Base-by-base conservation (phyloP, 1,140 invertebrate genomes). In the Chymomyza costata region DNA sequence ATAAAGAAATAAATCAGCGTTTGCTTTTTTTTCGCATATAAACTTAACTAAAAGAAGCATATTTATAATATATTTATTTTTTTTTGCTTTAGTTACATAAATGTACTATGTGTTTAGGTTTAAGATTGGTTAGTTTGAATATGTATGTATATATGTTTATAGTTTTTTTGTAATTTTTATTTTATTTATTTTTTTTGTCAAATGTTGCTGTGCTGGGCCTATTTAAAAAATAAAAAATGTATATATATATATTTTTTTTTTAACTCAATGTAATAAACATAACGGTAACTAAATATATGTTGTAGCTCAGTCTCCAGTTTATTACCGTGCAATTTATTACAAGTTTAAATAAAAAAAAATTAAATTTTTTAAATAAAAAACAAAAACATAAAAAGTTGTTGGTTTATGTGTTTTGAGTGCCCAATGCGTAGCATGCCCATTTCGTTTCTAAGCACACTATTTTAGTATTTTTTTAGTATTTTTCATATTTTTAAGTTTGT, bases 301-400 rank as follows among this genome's bases (percentile, higher is more conserved):
- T 82, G 78, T 82, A 82, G 78, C 80, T 82, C 78, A 82, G 78
- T 82, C 78, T 82, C 78, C 78, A 82, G 71, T 80, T 71, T 73
- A 82, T 82, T 82, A 73, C 64, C 70, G 78, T 58, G 39, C 65
- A 44, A 54, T 70, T 71, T 65, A 76, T 76, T 76, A 65, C 70
- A 76, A 46, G 53, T 62, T n/a, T 32, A 30, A 48, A 63, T 62
- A 37, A 61, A 74, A 56, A 65, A 60, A 65, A 47, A 54, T 40
- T 53, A 54, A 6, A 30, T 30, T 30, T 6, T 30, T 6, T 53
- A 46, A 18, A 45, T 40, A 56, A 18, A 52, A 45, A 38, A 13
- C 15, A 44, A 43, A 73, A 56, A 60, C 56, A 51, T 65, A 14
- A 25, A 14, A 19, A 35, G 28, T 37, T 18, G 40, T 34, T 13